These are phyloP conservation scores for Ctenomys sociabilis DNA, from an alignment of 2,113 vertebrate genomes.

Conservation along the genomic window DNA sequence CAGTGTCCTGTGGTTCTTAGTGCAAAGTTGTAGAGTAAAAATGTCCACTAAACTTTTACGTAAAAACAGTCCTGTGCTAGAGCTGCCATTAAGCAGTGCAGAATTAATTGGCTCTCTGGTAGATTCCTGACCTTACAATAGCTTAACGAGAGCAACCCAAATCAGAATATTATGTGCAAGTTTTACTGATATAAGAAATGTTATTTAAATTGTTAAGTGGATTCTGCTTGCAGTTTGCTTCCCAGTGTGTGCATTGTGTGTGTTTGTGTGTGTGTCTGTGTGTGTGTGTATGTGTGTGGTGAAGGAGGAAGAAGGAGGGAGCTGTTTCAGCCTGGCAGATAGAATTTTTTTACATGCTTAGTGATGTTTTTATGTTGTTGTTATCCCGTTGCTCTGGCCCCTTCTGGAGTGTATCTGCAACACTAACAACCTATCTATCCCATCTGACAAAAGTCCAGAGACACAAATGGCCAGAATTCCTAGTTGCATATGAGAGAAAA, in stretches of 20 bases:
- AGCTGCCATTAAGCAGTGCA: constrained; percentile 23
- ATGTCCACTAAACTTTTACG: constrained; percentile 47
- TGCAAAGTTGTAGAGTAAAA: constrained; percentile 71
- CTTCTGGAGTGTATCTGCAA: constrained; percentile 8
- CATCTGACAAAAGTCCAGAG: not conserved
- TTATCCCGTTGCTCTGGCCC: constrained; percentile 2
- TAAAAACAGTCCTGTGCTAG: constrained; percentile 35
- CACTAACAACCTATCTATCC: not conserved
- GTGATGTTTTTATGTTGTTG: not conserved
- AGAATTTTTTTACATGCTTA: not conserved
- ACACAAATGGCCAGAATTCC: not conserved
- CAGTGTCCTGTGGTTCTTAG: constrained; percentile 60
- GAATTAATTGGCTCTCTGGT: constrained; percentile 34
- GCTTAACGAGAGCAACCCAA: not conserved
- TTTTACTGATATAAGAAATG: constrained; percentile 48
- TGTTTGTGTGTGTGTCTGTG: constrained; percentile 59
- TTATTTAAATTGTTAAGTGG: constrained; percentile 47
- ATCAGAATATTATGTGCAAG: not conserved
- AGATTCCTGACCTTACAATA: constrained; percentile 60
- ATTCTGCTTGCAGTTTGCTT: constrained; percentile 72
- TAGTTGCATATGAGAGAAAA: not conserved
- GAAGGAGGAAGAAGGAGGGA: too few species aligned
- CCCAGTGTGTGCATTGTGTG: constrained; percentile 57
- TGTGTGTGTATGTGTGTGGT: not conserved
- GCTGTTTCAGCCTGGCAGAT: not conserved